phyloP scores from a whole-genome alignment of 2,113 vertebrate species.

The Percina caprodes region DNA sequence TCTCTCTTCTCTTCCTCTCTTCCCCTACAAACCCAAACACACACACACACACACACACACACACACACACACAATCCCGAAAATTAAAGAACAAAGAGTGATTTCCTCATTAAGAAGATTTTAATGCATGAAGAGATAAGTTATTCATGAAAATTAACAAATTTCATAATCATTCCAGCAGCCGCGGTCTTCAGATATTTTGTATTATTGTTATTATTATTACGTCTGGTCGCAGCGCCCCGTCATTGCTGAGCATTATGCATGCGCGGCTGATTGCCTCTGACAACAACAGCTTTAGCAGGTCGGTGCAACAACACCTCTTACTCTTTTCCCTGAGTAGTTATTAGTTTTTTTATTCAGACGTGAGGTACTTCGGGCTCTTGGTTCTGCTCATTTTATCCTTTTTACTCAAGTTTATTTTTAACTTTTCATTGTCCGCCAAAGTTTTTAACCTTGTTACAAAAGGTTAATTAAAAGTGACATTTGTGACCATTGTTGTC shows the following conservation, averaged over 20 bases:
- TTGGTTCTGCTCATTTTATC: neutral
- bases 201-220: slow-evolving; percentile 71
- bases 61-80: slow-evolving; percentile 24
- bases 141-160: slow-evolving; percentile 83
- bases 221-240: slow-evolving; percentile 21
- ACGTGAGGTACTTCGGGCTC: neutral
- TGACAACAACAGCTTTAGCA: slow-evolving; percentile 65
- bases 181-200: slow-evolving; percentile 64
- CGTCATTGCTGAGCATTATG: slow-evolving; percentile 49
- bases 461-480: neutral
- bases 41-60: slow-evolving; percentile 29
- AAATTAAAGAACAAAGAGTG: slow-evolving; percentile 72
- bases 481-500: neutral
- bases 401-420: neutral
- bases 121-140: slow-evolving; percentile 82
- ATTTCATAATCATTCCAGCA: slow-evolving; percentile 69
- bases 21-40: neutral
- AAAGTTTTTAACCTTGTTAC: slow-evolving; percentile 16
- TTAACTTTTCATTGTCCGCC: neutral
- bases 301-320: slow-evolving; percentile 17
- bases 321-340: neutral
- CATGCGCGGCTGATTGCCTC: slow-evolving; percentile 69
- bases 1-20: no score
- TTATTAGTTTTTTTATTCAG: slow-evolving; percentile 10
- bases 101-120: slow-evolving; percentile 81